Evolutionary conservation across 2,113 vertebrate species (phyloP).

Genomic region (Ariopsis seemanni): DNA sequence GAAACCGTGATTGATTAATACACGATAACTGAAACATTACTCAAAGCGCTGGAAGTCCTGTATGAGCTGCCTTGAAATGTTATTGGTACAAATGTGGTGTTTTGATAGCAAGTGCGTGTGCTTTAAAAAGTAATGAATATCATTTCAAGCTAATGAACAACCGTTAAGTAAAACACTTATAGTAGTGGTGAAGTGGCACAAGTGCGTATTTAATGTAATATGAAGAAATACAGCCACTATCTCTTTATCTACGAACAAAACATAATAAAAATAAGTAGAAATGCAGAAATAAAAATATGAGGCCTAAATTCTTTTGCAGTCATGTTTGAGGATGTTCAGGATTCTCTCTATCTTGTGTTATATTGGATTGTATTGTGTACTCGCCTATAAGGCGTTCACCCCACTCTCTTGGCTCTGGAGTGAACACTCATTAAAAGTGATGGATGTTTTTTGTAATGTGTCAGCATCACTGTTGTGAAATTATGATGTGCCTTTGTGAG

Average conservation of each 20-base stretch:
- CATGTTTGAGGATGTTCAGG: no score
- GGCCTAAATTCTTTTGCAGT: background rate
- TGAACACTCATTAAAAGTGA: no score
- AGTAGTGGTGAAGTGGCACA: background rate
- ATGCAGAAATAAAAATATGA: background rate
- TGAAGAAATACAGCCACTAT: background rate
- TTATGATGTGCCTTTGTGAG: no score
- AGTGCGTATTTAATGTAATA: background rate
- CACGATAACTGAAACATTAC: background rate
- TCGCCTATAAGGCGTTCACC: no score
- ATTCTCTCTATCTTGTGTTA: background rate
- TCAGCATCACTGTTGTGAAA: no score
- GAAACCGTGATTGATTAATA: background rate
- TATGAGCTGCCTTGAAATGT: background rate
- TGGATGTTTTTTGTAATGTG: no score
- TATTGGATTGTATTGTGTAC: no score
- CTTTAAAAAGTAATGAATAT: constrained; percentile 17
- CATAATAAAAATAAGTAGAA: background rate
- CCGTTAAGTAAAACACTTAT: background rate
- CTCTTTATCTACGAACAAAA: background rate
- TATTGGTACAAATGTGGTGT: background rate
- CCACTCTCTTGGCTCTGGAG: no score
- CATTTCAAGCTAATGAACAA: background rate
- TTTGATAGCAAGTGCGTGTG: background rate
- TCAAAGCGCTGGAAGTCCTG: constrained; percentile 8